Evolutionary conservation across 1,140 invertebrate genomes (phyloP), one percentile per base, ranked within the genome.

Genomic region (Drosophila auraria): DNA sequence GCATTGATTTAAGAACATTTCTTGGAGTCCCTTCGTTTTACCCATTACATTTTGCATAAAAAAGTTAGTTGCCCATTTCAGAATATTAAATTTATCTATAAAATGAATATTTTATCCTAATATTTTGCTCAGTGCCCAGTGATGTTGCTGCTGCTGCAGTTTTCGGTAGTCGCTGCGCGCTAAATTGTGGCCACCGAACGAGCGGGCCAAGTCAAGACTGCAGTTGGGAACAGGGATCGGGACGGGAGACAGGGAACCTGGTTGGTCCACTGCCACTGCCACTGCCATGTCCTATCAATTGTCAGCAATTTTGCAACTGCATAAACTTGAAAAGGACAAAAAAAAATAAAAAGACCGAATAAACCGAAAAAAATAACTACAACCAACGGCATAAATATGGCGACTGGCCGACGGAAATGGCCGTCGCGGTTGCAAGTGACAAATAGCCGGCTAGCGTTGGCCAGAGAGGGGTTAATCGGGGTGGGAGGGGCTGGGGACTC

Each of bases 361-460:
- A 44, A 56, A 54, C 45, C 30, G 27, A 45, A 60, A 58, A 76
- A 58, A 78, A 76, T 60, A 66, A 66, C 42, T 38, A 42, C 68
- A 49, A 47, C 68, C 71, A 64, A 56, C 51, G 47, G 58, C 70
- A 62, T 63, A 75, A 63, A 63, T 73, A 74, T 74, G 75, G 49
- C 73, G 57, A 57, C 62, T 62, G 70, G 61, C 53, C 54, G 72
- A 38, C 83, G 80, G 83, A 87, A 87, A 87, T 87, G 83, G 71
- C 63, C 64, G 60, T 87, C 80, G 83, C 80, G 83, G 83, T 87
- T 72, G 68, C 63, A 87, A 91, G 89, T 91, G 89, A 91, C 82
- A 91, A 91, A 91, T 87, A 80, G 86, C 64, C 74, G 56, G 72
- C 65, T 42, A 40, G 62, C 59, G 71, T 68, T 68, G 83, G 71